Evolutionary conservation across 1,140 invertebrate genomes (phyloP).

Genomic region (Neotoxoptera formosana): DNA sequence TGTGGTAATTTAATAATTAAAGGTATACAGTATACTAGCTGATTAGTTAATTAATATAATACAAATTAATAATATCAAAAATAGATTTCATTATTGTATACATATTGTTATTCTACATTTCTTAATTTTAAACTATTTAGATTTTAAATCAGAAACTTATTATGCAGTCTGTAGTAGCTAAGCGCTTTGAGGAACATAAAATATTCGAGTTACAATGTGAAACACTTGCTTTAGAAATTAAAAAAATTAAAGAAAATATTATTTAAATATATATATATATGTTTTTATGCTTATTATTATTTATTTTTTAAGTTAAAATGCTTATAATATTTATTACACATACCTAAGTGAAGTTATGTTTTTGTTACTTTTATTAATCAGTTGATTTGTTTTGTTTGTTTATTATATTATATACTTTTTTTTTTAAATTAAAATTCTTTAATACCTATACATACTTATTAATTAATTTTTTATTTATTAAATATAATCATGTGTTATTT

Average conservation of each 20-base stretch:
- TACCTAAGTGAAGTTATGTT: not conserved
- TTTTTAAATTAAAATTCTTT: no score
- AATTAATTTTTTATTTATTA: no score
- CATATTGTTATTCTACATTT: not conserved
- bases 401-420: not conserved
- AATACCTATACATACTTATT: no score
- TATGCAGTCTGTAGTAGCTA: not conserved
- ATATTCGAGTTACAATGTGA: not conserved
- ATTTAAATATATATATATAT: not conserved
- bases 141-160: conserved; percentile 10
- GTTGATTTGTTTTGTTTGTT: no score
- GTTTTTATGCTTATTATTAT: no score
- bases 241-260: conserved; percentile 1
- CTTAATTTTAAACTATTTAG: not conserved
- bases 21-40: not conserved
- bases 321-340: not conserved
- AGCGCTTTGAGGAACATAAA: not conserved
- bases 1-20: not conserved
- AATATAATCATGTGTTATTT: not conserved
- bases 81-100: not conserved
- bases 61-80: no score
- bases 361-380: no score
- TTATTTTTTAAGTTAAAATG: not conserved
- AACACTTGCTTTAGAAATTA: not conserved
- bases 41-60: no score